phyloP scores from a whole-genome alignment of 2,888 invertebrate species.

The Polymixis lichenea region DNA sequence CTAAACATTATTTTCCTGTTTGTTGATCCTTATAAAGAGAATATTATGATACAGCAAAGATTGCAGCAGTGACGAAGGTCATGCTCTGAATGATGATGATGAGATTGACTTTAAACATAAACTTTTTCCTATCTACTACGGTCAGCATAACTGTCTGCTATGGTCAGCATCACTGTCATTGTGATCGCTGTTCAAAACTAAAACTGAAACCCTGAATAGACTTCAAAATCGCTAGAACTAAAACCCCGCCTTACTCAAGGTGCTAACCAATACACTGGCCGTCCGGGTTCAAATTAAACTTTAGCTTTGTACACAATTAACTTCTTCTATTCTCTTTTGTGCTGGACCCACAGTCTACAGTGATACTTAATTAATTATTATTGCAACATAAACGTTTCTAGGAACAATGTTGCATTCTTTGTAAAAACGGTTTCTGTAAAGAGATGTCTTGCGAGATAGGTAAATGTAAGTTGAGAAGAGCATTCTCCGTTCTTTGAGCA shows the following conservation, averaged over 20 bases:
- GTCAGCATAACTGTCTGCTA: not conserved
- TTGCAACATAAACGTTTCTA: constrained; percentile 33
- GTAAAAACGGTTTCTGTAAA: constrained; percentile 10
- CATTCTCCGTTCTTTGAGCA: not conserved
- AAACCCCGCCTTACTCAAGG: constrained; percentile 34
- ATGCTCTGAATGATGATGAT: too few species aligned
- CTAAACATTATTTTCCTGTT: not conserved
- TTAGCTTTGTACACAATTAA: constrained; percentile 63
- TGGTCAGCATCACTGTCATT: too few species aligned
- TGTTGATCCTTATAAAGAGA: too few species aligned
- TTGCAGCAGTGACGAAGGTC: too few species aligned
- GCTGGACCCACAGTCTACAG: constrained; percentile 4
- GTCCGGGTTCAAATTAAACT: constrained; percentile 62
- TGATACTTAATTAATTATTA: constrained; percentile 58
- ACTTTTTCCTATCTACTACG: not conserved
- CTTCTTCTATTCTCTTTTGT: constrained; percentile 37
- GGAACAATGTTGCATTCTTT: constrained; percentile 34
- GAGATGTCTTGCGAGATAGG: not conserved
- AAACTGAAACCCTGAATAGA: too few species aligned
- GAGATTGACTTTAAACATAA: not conserved
- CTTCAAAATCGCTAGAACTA: not conserved
- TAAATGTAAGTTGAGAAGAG: not conserved
- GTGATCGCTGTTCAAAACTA: too few species aligned
- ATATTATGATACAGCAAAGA: too few species aligned
- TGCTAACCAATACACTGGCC: constrained; percentile 49